Evolutionary conservation across 2,113 vertebrate species (phyloP), one percentile per base, ranked within the genome.

Genomic region (Arothron firmamentum): DNA sequence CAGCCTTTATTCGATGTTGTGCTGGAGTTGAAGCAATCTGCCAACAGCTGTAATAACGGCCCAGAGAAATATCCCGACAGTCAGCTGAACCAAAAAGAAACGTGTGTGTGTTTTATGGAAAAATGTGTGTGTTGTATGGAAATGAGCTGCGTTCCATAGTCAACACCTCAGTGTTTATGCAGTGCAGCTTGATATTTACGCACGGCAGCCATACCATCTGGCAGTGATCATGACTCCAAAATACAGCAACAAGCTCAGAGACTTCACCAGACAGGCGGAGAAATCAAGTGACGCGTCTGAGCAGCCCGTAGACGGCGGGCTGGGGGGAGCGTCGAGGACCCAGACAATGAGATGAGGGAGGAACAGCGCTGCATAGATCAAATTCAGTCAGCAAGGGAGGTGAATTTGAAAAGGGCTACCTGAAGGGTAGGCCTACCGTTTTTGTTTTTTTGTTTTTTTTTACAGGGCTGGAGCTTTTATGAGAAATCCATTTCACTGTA

Each of bases 181-280:
- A 72, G 65, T 69, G 65, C 71, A 51, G 77, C 70, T 82, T 85
- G 83, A 86, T 87, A 86, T 87, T 87, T 86, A 80, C 85, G 77
- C 83, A 82, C 74, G 77, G 72, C 78, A 77, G 79, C 80, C 65
- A 46, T 42, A 56, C 58, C 57, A 72, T 68, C 84, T 81, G 78
- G 72, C 75, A 65, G 60, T 69, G 80, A 78, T 79, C 83, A 87
- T 52, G 77, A 72, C 77, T 68, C 65, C 68, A 78, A 77, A 83
- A 82, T 80, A 84, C 77, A 59, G 71, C 65, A 74, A 78, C 75
- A 88, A 80, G 79, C 72, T 76, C 45, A 34, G 53, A 62, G 66
- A 81, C 72, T 60, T 65, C 31, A 65, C 12, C 10, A 67, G 56
- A 2, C 14, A 55, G 61, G 42, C 21, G 3, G 62, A 77, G 56